Evolutionary conservation across 1,140 invertebrate species (phyloP), one percentile per base, ranked within the genome.

Genomic region (Nixonia krombeini): DNA sequence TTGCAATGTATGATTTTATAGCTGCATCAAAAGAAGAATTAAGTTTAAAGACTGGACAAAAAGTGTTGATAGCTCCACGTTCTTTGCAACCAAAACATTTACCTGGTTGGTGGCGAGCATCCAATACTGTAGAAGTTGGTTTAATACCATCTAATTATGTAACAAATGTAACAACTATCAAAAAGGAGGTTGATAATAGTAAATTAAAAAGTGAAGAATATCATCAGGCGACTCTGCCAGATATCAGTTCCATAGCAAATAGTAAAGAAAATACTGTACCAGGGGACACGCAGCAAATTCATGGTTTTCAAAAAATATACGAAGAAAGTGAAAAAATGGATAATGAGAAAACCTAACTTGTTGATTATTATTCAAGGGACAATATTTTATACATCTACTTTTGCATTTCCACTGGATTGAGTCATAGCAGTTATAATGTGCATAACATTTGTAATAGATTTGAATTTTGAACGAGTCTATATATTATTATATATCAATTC

Each of bases 101-200:
- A 6, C 88, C 90, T 1, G 92, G 92, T n/a, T 94, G 92, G 92
- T 88, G 90, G 3, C 87, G 90, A 80, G 93, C 91, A 0, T 88
- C 90, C 2, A 91, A 95, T 80, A 89, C 88, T 31, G 87, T 89
- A 49, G 89, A 85, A 21, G 87, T 89, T 1, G 95, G 94, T 1
- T 80, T 96, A 0, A 87, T 96, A 37, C 95, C 95, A 1, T 88
- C 90, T 0, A 94, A 92, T 77, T 96, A 97, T 80, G 87, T 96
- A 0, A 82, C 70, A 45, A 53, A 85, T 23, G 66, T 81, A 45
- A 74, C 70, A 23, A 71, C 80, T 28, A 57, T 81, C 6, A 82
- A 78, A 33, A 85, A 78, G 37, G 83, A 78, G 63, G 4, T 49
- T 4, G 71, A 82, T n/a, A 17, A 33, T 3, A 50, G 44, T 21